Evolutionary conservation across 2,797 vertebrate species (phyloP), one percentile per base, ranked within the genome.

Genomic region (Mastacembelus armatus): DNA sequence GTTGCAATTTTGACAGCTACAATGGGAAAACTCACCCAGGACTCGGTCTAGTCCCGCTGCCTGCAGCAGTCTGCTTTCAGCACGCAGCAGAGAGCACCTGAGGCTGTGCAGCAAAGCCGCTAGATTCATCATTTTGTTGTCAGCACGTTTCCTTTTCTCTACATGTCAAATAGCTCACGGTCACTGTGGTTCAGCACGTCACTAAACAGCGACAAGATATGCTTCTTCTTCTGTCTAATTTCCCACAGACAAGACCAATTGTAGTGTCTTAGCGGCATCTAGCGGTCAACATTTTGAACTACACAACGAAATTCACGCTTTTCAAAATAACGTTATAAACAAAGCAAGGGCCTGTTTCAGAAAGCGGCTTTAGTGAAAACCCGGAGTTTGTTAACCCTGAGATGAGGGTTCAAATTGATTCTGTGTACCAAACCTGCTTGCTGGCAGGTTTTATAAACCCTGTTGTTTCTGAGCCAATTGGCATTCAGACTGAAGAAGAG

Each of bases 21-120:
- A 9, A 12, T 45, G 32, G 22, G 19, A 55, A 26, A 55, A 87
- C 92, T 91, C 75, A 94, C 94, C 89, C 7, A 92, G 75, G 2
- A 88, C 81, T 40, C 70, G 49, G 15, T 94, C 91, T 4, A 92
- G 69, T 48, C 92, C 92, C 14, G 78, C 70, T 14, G 50, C 81
- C 83, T 89, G 89, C 33, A 89, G 45, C 7, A 95, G 81, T 66
- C 80, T 88, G 40, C 69, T 83, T 48, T 94, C 94, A 40, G 94
- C 75, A 0, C 59, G 85, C 7, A 91, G 58, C 65, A 94, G 54
- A 18, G 92, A 94, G 19, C 60, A 66, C 10, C 92, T 65, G 1
- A 95, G 67, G 44, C 81, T 86, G n/a, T 85, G 69, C 3, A 93
- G 21, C 12, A 94, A 79, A 5, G 77, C 70, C 0, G 81, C 22